Evolutionary conservation across 1,140 invertebrate species (phyloP), one percentile per base, ranked within the genome.

Genomic region (Nasonia vitripennis): DNA sequence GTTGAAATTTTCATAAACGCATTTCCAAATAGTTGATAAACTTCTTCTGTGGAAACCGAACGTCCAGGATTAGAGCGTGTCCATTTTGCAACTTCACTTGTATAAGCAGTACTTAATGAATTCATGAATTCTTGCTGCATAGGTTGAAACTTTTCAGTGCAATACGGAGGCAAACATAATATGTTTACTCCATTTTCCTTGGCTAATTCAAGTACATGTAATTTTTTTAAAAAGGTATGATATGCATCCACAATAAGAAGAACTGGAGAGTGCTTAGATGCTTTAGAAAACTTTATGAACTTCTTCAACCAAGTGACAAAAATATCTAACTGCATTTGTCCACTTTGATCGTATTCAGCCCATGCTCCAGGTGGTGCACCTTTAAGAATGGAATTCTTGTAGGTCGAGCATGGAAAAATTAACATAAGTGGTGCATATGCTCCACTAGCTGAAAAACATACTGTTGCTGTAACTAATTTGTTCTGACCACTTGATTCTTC

Each of bases 201-300:
- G 73, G 91, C 89, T 17, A 89, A 55, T 41, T 91, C 87, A 71
- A 93, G 90, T 0, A 91, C 77, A 11, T 92, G 90, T 27, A 93
- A 81, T 88, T 91, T 94, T 84, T 89, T 88, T 34, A 89, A 91
- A 84, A 93, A 91, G 12, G 88, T 90, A 23, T 81, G 86, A 87
- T 93, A 91, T 10, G 91, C 92, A 91, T 93, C 90, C 67, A 92
- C 87, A 48, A 93, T 71, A 11, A 93, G 86, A 12, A 93, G 67
- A 75, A 91, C 89, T 51, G 89, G 89, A 14, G 88, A 80, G 14
- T 90, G 88, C 62, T 70, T 41, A 31, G 86, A 73, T 37, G 89
- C 83, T 74, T 88, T 88, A 2, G 81, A 78, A 27, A 79, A 62
- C 37, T 84, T 62, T 12, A 91, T 83, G 81, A 93, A 93, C 78